Percentiles rank a stretch among this genome's conserved stretches.
These are phyloP conservation scores for Fragum whitleyi DNA, from an alignment of 2,888 invertebrate genomes.

Conservation along the genomic window DNA sequence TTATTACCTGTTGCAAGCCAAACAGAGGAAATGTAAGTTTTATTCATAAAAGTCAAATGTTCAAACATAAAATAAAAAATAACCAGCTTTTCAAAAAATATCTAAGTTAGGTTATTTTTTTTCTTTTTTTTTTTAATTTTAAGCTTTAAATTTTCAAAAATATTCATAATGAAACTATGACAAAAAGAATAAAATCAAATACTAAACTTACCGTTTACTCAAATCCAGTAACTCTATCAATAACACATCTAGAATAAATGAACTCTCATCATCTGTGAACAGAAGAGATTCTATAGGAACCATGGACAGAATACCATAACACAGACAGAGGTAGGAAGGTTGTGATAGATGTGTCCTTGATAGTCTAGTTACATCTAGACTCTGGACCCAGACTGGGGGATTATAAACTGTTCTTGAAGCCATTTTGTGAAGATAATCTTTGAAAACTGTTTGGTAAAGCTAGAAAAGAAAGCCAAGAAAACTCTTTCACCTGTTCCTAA, in stretches of 20 bases:
- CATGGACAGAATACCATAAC: slow-evolving; percentile 71
- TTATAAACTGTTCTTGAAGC: not conserved
- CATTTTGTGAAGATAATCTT: slow-evolving; percentile 19
- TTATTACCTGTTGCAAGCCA: too few species aligned
- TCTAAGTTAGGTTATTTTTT: too few species aligned
- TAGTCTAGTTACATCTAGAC: slow-evolving; percentile 41
- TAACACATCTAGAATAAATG: slow-evolving; percentile 61
- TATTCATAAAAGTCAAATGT: too few species aligned
- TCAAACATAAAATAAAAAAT: too few species aligned
- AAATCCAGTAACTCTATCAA: slow-evolving; percentile 57
- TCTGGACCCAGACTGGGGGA: slow-evolving; percentile 54
- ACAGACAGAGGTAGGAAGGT: slow-evolving; percentile 67
- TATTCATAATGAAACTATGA: too few species aligned
- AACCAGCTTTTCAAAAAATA: too few species aligned
- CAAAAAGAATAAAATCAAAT: too few species aligned
- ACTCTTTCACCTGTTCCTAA: too few species aligned
- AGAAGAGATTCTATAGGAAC: slow-evolving; percentile 62
- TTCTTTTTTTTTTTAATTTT: too few species aligned
- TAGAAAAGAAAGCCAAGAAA: slow-evolving; percentile 25
- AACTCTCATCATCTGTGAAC: slow-evolving; percentile 32
- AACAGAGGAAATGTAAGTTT: too few species aligned
- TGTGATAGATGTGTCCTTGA: slow-evolving; percentile 43
- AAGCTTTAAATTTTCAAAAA: too few species aligned
- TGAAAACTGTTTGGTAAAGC: slow-evolving; percentile 37
- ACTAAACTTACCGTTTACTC: slow-evolving; percentile 51